Evolutionary conservation across 2,113 vertebrate species (phyloP).

Genomic region (Poicephalus meyeri): DNA sequence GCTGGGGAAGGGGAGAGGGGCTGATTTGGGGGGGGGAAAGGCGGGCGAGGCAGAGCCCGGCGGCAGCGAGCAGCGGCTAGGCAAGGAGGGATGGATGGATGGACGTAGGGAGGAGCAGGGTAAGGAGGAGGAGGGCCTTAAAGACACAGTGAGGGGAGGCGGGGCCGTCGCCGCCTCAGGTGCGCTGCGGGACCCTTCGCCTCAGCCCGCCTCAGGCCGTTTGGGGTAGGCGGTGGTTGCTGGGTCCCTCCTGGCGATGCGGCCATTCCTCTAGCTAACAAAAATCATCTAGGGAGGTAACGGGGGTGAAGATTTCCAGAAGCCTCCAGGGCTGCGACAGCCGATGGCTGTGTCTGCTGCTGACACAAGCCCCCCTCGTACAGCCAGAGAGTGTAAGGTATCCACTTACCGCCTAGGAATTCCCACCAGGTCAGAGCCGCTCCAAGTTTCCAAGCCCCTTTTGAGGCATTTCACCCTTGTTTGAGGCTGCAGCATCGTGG

Average conservation of each 20-base stretch:
- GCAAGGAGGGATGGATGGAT: neutral
- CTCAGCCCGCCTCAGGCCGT: rapidly evolving
- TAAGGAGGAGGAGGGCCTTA: neutral
- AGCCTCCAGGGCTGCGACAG: neutral
- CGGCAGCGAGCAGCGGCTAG: neutral
- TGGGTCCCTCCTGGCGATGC: neutral
- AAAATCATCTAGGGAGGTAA: neutral
- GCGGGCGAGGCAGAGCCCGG: neutral
- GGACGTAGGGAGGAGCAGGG: neutral
- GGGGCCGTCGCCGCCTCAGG: neutral
- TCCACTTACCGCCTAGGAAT: neutral
- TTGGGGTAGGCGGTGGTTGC: neutral
- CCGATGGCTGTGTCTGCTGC: neutral
- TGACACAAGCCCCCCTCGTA: neutral
- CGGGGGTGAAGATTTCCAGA: neutral
- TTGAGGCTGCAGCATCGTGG: rapidly evolving
- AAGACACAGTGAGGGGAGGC: neutral
- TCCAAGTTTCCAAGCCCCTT: neutral
- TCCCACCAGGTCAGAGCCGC: neutral
- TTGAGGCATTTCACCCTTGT: rapidly evolving
- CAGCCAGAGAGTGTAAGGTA: too few species aligned
- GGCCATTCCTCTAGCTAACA: rapidly evolving
- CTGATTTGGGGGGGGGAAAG: too few species aligned
- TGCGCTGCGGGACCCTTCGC: neutral
- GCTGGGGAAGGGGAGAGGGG: too few species aligned